Evolutionary conservation across 2,797 vertebrate genomes (phyloP).

Genomic region (Pantherophis alleghaniensis): DNA sequence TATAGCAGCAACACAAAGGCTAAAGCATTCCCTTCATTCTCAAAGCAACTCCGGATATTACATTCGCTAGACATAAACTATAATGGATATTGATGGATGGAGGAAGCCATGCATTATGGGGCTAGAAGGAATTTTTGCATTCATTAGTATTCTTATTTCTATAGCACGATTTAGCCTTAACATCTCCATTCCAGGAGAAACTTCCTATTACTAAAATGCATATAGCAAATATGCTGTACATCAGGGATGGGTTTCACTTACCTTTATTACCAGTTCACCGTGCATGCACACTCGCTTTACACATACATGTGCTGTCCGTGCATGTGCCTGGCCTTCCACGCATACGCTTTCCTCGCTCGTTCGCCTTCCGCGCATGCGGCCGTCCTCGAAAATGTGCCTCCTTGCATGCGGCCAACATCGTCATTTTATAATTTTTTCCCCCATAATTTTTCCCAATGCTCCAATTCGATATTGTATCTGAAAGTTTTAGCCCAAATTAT

Average conservation of each 20-base stretch:
- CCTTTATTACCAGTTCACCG: too few species aligned
- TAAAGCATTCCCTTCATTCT: background rate
- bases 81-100: background rate
- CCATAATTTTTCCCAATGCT: too few species aligned
- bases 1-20: background rate
- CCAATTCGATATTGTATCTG: too few species aligned
- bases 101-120: background rate
- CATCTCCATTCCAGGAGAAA: background rate
- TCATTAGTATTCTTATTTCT: background rate
- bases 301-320: too few species aligned
- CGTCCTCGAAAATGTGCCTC: too few species aligned
- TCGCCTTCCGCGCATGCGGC: fast-evolving
- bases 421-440: too few species aligned
- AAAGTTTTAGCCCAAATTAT: too few species aligned
- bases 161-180: background rate
- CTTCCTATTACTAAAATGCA: background rate
- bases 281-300: too few species aligned
- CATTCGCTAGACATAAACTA: background rate
- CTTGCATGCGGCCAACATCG: too few species aligned
- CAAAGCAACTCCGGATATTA: background rate
- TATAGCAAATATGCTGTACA: background rate
- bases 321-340: too few species aligned
- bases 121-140: background rate
- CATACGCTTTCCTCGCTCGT: too few species aligned
- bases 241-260: too few species aligned